Evolutionary conservation across 30 jellyfish, hydroid and myxozoan genomes (phyloP).

Genomic region (Haliclystus octoradiatus): DNA sequence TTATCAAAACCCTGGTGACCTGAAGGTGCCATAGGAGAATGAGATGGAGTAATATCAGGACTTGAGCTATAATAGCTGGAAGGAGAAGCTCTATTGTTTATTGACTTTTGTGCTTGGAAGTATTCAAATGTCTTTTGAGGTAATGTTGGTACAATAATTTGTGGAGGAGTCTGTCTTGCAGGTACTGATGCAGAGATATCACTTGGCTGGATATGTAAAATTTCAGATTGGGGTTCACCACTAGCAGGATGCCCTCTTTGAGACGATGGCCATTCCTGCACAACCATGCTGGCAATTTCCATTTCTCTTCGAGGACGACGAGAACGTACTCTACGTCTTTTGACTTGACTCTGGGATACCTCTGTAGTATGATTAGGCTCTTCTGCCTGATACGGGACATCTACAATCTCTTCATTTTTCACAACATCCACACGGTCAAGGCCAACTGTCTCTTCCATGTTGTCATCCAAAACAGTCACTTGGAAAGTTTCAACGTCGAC

Average conservation of each 20-base stretch:
- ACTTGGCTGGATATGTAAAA: too few relatives aligned
- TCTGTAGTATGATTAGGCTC: too few relatives aligned
- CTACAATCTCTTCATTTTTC: background rate
- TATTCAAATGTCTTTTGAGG: background rate
- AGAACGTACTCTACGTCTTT: background rate
- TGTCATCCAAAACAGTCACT: background rate
- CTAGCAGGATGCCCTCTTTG: background rate
- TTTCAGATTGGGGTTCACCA: background rate
- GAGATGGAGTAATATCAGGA: background rate
- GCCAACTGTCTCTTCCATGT: background rate
- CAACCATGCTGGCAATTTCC: constrained; percentile 73
- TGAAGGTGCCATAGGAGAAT: background rate
- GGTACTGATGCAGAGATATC: background rate
- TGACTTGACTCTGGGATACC: background rate
- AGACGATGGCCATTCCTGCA: constrained; percentile 67
- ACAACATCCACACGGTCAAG: background rate
- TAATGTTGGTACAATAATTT: background rate
- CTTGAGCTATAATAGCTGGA: background rate
- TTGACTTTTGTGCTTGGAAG: background rate
- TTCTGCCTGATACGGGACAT: too few relatives aligned
- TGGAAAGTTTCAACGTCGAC: background rate
- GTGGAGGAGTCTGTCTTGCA: background rate
- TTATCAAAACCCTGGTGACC: background rate
- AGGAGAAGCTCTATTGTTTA: background rate
- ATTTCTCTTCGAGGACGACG: background rate